Evolutionary conservation across 2,113 vertebrate species (phyloP).

Genomic region (Xiphophorus hellerii): DNA sequence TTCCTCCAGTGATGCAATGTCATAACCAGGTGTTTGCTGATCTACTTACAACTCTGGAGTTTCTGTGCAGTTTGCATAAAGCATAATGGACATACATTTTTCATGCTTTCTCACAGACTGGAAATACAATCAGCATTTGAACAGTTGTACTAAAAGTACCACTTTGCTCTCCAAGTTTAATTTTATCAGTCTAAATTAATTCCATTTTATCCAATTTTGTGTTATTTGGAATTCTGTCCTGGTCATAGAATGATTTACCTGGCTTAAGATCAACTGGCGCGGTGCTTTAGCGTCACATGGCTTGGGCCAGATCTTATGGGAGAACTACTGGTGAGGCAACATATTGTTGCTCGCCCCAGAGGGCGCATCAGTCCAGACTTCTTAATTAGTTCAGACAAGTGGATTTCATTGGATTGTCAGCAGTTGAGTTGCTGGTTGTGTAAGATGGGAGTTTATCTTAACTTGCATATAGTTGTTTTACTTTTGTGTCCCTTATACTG

Average conservation of each 20-base stretch:
- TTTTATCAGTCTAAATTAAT: background rate
- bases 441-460: background rate
- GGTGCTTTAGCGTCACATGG: slow-evolving; percentile 33
- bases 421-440: slow-evolving; percentile 5
- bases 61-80: background rate
- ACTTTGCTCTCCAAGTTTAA: background rate
- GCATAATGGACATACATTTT: background rate
- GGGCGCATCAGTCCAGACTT: slow-evolving; percentile 48
- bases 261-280: slow-evolving; percentile 17
- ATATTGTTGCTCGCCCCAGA: slow-evolving; percentile 23
- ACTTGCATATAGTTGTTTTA: background rate
- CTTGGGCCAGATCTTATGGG: background rate
- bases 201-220: background rate
- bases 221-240: background rate
- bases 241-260: slow-evolving; percentile 3
- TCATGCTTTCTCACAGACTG: background rate
- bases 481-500: background rate
- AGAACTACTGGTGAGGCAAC: background rate
- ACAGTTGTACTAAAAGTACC: background rate
- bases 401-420: slow-evolving; percentile 57
- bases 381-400: slow-evolving; percentile 51
- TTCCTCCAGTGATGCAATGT: slow-evolving; percentile 10
- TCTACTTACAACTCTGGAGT: background rate
- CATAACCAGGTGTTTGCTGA: slow-evolving; percentile 10
- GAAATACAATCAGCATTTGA: background rate